Conservation (phyloP, 2,888 invertebrate genomes). For the Nomada lathburiana region DNA sequence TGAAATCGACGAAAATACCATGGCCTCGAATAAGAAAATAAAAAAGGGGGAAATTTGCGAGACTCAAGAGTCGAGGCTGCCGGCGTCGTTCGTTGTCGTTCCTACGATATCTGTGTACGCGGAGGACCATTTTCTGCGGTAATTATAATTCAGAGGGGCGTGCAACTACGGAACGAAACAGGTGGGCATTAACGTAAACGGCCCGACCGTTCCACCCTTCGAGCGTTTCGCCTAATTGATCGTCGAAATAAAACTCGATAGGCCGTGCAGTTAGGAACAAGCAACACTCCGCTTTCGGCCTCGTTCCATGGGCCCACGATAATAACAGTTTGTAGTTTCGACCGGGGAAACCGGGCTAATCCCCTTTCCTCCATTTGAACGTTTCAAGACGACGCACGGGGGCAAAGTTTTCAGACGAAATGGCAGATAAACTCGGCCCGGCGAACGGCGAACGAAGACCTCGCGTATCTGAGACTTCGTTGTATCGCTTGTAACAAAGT, state of each 20-base stretch:
- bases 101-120: not conserved
- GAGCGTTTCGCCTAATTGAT: slow-evolving; percentile 55
- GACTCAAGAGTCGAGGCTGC: not conserved
- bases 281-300: slow-evolving; percentile 24
- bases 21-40: too few relatives aligned
- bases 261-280: slow-evolving; percentile 34
- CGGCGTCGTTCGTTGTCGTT: not conserved
- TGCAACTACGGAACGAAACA: slow-evolving; percentile 46
- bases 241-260: slow-evolving; percentile 55
- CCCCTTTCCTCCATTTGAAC: slow-evolving; percentile 23
- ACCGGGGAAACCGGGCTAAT: slow-evolving; percentile 48
- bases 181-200: slow-evolving; percentile 57
- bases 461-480: not conserved
- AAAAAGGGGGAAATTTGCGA: too few relatives aligned
- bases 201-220: slow-evolving; percentile 23
- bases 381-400: slow-evolving; percentile 1
- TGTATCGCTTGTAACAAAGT: not conserved
- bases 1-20: not conserved
- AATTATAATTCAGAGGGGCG: slow-evolving; percentile 48
- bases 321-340: slow-evolving; percentile 47
- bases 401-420: not conserved
- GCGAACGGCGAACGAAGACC: not conserved
- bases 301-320: slow-evolving; percentile 18
- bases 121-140: slow-evolving; percentile 34
- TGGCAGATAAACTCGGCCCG: not conserved